These are phyloP conservation scores for Colossoma macropomum DNA, from an alignment of 2,113 vertebrate genomes.

Conservation along the genomic window DNA sequence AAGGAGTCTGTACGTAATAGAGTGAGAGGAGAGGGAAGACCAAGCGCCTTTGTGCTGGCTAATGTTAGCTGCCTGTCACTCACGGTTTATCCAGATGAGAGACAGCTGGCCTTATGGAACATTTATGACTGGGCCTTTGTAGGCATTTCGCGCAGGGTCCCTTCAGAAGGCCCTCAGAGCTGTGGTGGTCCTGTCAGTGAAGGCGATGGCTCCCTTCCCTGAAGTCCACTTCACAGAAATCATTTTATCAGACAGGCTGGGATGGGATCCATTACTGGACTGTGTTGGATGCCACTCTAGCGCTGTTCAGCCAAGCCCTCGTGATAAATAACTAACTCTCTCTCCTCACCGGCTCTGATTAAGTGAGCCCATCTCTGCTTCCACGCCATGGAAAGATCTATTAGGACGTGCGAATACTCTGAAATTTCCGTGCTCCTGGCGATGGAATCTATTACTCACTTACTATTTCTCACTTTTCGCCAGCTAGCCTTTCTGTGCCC, in stretches of 20 bases:
- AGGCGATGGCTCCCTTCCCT: not conserved
- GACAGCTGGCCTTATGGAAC: not conserved
- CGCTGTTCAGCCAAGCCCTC: not conserved
- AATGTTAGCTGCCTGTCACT: not conserved
- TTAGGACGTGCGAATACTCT: slow-evolving; percentile 27
- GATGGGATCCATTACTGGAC: slow-evolving; percentile 12
- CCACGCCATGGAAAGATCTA: slow-evolving; percentile 21
- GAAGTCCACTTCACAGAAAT: not conserved
- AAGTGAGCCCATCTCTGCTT: slow-evolving; percentile 19
- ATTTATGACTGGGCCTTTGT: not conserved
- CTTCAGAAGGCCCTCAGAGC: not conserved
- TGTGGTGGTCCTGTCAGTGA: not conserved
- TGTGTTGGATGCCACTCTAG: not conserved
- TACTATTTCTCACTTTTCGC: slow-evolving; percentile 51
- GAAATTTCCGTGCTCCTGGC: slow-evolving; percentile 37
- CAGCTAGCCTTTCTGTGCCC: slow-evolving; percentile 4
- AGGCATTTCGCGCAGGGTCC: not conserved
- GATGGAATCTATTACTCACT: slow-evolving; percentile 54
- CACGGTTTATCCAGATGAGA: not conserved
- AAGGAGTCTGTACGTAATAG: not conserved
- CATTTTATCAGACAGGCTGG: slow-evolving; percentile 18
- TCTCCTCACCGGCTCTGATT: not conserved
- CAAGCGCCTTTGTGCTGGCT: too few relatives aligned
- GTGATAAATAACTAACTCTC: slow-evolving; percentile 13
- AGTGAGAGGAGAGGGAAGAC: not conserved